Evolutionary conservation across 1,140 invertebrate genomes (phyloP).

Genomic region (Lutraria rhynchaena): DNA sequence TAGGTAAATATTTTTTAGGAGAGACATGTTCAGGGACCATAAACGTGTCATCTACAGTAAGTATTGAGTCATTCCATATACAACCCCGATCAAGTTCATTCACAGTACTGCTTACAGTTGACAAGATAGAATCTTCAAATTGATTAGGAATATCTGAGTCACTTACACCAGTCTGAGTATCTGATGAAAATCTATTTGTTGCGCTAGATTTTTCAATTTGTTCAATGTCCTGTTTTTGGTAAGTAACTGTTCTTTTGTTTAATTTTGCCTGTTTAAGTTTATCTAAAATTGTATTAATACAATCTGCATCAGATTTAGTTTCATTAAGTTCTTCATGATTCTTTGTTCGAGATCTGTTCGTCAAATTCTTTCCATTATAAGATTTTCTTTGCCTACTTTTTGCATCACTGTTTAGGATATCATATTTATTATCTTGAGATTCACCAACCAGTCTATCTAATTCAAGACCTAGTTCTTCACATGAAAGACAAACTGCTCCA

Average conservation of each 20-base stretch:
- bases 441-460: slow-evolving; percentile 10
- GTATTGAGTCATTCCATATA: slow-evolving; percentile 8
- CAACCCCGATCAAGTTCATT: slow-evolving; percentile 10
- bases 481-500: slow-evolving; percentile 12
- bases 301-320: no score
- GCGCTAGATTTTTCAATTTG: not conserved
- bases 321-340: no score
- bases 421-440: not conserved
- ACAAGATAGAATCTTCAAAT: slow-evolving; percentile 23
- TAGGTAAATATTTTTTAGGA: no score
- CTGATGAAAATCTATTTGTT: not conserved
- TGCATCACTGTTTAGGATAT: no score
- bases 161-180: not conserved
- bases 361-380: no score
- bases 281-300: no score
- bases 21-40: not conserved
- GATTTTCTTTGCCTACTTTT: no score
- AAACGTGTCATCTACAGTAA: slow-evolving; percentile 28
- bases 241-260: not conserved
- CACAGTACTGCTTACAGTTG: slow-evolving; percentile 15
- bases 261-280: no score
- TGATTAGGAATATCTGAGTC: not conserved
- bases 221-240: not conserved
- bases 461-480: slow-evolving; percentile 22
- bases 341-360: no score